Evolutionary conservation across 2,888 invertebrate genomes (phyloP).

Genomic region (Philhelius pedissequus): DNA sequence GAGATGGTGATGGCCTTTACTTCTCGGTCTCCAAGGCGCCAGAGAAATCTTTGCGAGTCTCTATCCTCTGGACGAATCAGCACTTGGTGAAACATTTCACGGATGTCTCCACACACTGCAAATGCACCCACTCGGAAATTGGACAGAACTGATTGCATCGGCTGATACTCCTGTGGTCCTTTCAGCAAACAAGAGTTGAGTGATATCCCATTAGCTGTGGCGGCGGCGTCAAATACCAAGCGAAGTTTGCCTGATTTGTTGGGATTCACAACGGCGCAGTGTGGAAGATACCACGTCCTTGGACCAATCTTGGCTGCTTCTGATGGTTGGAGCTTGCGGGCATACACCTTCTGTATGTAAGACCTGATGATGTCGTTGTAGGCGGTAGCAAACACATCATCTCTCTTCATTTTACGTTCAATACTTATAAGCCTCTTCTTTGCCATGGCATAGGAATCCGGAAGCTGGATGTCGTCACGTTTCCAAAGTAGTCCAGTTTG

Average conservation of each 20-base stretch:
- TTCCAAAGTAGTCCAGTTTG: constrained; percentile 54
- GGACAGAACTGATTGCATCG: too few species aligned
- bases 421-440: constrained; percentile 35
- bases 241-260: constrained; percentile 70
- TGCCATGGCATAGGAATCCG: constrained; percentile 47
- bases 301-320: neutral
- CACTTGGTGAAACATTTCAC: constrained; percentile 70
- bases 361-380: constrained; percentile 3
- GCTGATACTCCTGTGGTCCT: too few species aligned
- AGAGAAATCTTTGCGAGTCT: constrained; percentile 60
- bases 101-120: constrained; percentile 72
- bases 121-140: too few species aligned
- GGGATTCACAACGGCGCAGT: constrained; percentile 70
- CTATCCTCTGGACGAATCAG: constrained; percentile 68
- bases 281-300: constrained; percentile 70
- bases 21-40: too few species aligned
- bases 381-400: constrained; percentile 7
- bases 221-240: constrained; percentile 73
- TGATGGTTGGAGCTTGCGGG: constrained; percentile 6
- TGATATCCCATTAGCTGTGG: neutral
- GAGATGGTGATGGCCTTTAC: constrained; percentile 6
- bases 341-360: constrained; percentile 7
- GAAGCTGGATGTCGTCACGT: constrained; percentile 30
- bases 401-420: constrained; percentile 60
- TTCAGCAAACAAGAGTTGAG: too few species aligned